Evolutionary conservation across 2,888 invertebrate genomes (phyloP).

Genomic region (Oconnorella tubifera): DNA sequence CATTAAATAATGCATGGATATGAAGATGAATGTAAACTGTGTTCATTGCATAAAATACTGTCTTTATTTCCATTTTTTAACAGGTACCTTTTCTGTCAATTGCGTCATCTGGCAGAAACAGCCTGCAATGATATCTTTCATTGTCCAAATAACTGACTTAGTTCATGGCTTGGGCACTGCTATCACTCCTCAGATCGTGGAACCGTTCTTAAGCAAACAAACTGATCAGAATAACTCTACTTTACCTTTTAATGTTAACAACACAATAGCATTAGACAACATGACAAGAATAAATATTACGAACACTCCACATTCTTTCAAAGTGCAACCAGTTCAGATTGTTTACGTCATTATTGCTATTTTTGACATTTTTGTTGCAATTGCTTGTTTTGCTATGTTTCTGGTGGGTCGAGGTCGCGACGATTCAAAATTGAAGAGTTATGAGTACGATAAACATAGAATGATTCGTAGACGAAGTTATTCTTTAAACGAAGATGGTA

Average conservation of each 20-base stretch:
- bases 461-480: constrained; percentile 5
- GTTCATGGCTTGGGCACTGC: constrained; percentile 14
- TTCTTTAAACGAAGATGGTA: constrained; percentile 15
- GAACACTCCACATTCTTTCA: background rate
- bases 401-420: background rate
- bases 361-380: constrained; percentile 7
- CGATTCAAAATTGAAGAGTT: background rate
- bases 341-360: constrained; percentile 6
- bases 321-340: constrained; percentile 10
- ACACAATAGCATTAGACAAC: background rate
- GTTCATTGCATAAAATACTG: too few relatives aligned
- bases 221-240: background rate
- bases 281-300: background rate
- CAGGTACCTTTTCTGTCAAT: constrained; percentile 16
- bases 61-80: too few relatives aligned
- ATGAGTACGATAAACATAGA: background rate
- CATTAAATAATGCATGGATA: too few relatives aligned
- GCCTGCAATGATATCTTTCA: constrained; percentile 7
- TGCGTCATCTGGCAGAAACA: constrained; percentile 16
- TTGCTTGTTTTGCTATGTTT: constrained; percentile 7
- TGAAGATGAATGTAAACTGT: too few relatives aligned
- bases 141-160: constrained; percentile 17
- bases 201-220: constrained; percentile 10
- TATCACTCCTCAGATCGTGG: constrained; percentile 13
- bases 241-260: background rate